Conservation (phyloP, 2,888 invertebrate species). For the Oxystoma pomonae region DNA sequence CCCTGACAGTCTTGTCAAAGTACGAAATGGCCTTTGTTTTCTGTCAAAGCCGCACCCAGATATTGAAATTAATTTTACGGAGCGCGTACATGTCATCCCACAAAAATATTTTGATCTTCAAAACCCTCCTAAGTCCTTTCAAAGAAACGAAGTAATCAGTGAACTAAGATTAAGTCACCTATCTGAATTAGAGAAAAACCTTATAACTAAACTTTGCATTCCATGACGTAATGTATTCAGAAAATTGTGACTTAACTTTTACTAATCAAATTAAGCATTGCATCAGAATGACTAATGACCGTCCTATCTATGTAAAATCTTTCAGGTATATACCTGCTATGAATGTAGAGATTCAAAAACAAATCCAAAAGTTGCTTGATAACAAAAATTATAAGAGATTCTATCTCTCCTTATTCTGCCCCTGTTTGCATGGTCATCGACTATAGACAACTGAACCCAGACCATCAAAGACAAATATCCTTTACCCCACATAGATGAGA, state of each 20-base stretch:
- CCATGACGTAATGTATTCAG: too few species aligned
- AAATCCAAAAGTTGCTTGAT: too few species aligned
- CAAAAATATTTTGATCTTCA: not conserved
- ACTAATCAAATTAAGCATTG: too few species aligned
- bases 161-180: not conserved
- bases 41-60: not conserved
- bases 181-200: not conserved
- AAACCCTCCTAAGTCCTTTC: not conserved
- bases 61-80: not conserved
- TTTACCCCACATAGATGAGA: too few species aligned
- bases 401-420: conserved; percentile 10
- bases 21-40: not conserved
- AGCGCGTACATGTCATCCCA: not conserved
- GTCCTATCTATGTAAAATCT: too few species aligned
- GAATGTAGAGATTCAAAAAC: too few species aligned
- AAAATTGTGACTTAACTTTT: too few species aligned
- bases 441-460: too few species aligned
- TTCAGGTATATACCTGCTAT: too few species aligned
- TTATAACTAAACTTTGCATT: not conserved
- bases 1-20: not conserved
- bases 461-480: too few species aligned
- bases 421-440: too few species aligned
- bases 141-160: not conserved
- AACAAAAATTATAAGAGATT: conserved; percentile 7
- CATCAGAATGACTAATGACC: too few species aligned